These are phyloP conservation scores for Lithophane ornitopus DNA, from an alignment of 2,888 invertebrate genomes.

Conservation along the genomic window DNA sequence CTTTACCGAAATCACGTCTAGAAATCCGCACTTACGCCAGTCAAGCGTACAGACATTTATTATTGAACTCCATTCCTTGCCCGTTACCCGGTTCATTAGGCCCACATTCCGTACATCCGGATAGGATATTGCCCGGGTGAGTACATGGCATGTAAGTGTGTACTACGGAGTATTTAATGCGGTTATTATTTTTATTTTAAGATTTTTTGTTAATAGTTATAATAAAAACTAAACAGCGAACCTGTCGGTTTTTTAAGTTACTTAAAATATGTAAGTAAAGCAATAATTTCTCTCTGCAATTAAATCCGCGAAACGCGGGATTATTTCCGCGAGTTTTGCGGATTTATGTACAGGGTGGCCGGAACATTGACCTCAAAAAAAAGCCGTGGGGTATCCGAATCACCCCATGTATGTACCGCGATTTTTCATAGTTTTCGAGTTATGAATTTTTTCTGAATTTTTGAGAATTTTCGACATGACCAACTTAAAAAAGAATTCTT, in stretches of 20 bases:
- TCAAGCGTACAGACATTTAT: conserved; percentile 56
- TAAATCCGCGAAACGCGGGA: no score
- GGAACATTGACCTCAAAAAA: no score
- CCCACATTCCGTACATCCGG: conserved; percentile 66
- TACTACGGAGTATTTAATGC: neutral
- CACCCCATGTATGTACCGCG: no score
- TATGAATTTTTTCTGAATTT: no score
- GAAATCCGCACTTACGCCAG: conserved; percentile 30
- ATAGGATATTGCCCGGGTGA: conserved; percentile 66
- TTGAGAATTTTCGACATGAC: no score
- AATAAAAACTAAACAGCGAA: neutral
- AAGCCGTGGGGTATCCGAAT: no score
- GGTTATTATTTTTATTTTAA: neutral
- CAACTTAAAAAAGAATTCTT: no score
- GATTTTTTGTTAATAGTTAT: neutral
- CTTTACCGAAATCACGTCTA: conserved; percentile 39
- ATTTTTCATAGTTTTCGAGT: no score
- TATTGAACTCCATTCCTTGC: conserved; percentile 59
- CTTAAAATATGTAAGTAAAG: neutral
- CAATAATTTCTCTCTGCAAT: no score
- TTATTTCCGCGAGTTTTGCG: no score
- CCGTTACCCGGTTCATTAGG: conserved; percentile 69
- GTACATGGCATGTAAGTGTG: conserved; percentile 35
- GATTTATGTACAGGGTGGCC: no score
- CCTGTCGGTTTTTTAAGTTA: neutral